Evolutionary conservation across 2,888 invertebrate genomes (phyloP).

Genomic region (Hydroisotoma schaefferi): DNA sequence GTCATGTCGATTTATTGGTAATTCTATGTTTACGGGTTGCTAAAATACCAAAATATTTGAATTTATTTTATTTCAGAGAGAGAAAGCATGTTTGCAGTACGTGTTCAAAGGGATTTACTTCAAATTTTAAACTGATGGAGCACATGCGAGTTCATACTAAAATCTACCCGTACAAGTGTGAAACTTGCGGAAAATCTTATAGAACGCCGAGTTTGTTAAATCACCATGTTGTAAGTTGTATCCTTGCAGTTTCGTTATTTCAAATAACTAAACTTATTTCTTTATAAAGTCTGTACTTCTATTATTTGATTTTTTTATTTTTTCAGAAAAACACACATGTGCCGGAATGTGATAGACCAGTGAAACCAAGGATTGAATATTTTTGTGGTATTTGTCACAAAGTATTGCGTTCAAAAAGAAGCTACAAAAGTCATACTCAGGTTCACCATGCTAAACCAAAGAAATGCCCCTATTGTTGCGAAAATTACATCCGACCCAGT

Average conservation of each 20-base stretch:
- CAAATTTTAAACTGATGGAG: conserved; percentile 44
- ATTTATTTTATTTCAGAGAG: conserved; percentile 26
- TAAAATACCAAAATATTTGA: background rate
- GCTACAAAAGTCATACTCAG: conserved; percentile 80
- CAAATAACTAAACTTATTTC: no score
- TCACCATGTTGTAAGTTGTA: conserved; percentile 42
- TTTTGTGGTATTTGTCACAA: conserved; percentile 44
- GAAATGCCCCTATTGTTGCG: conserved; percentile 77
- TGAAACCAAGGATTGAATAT: conserved; percentile 36
- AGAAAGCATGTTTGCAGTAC: conserved; percentile 35
- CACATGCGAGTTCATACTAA: conserved; percentile 45
- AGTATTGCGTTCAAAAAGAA: conserved; percentile 72
- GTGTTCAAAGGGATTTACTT: conserved; percentile 45
- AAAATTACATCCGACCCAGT: conserved; percentile 79
- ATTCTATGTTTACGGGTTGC: background rate
- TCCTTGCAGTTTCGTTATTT: no score
- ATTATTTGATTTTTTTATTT: background rate
- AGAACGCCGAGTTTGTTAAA: conserved; percentile 41
- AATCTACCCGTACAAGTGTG: conserved; percentile 41
- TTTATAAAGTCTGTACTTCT: background rate
- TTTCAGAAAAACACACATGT: conserved; percentile 33
- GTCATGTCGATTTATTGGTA: background rate
- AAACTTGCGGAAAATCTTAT: conserved; percentile 38
- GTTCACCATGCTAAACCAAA: conserved; percentile 78
- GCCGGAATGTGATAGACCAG: conserved; percentile 26